These are phyloP conservation scores for Eupithecia subfuscata DNA, from an alignment of 2,888 invertebrate genomes.

Conservation along the genomic window DNA sequence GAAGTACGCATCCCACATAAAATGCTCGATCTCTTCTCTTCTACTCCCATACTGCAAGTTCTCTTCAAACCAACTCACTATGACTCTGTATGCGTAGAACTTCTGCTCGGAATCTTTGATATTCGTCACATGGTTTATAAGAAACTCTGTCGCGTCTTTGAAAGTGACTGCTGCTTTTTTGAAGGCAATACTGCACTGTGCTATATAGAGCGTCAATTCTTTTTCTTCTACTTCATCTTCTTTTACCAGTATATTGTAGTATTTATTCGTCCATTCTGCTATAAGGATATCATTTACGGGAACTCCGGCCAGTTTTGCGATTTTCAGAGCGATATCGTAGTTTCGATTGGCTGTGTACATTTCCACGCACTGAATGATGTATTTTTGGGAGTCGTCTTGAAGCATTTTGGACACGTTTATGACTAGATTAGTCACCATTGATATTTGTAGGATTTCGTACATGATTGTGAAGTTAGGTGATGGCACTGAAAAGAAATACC, in stretches of 20 bases:
- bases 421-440: conserved; percentile 81
- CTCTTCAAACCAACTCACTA: conserved; percentile 79
- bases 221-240: conserved; percentile 68
- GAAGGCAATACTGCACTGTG: conserved; percentile 86
- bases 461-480: conserved; percentile 72
- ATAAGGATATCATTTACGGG: conserved; percentile 81
- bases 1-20: conserved; percentile 78
- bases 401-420: conserved; percentile 81
- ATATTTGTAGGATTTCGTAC: conserved; percentile 82
- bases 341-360: conserved; percentile 76
- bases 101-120: conserved; percentile 74
- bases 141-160: conserved; percentile 86
- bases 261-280: conserved; percentile 82
- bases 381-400: conserved; percentile 69
- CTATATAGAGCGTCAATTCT: conserved; percentile 80
- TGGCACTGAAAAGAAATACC: conserved; percentile 60
- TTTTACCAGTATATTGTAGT: conserved; percentile 65
- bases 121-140: conserved; percentile 81
- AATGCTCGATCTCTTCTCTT: conserved; percentile 74
- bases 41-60: conserved; percentile 68
- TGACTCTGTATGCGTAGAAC: conserved; percentile 80
- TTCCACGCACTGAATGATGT: conserved; percentile 82
- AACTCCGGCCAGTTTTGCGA: conserved; percentile 80
- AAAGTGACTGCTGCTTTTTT: conserved; percentile 84
- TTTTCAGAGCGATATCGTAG: conserved; percentile 84